These are phyloP conservation scores for Epirrhoe alternata DNA, from an alignment of 2,888 invertebrate species.

Conservation along the genomic window DNA sequence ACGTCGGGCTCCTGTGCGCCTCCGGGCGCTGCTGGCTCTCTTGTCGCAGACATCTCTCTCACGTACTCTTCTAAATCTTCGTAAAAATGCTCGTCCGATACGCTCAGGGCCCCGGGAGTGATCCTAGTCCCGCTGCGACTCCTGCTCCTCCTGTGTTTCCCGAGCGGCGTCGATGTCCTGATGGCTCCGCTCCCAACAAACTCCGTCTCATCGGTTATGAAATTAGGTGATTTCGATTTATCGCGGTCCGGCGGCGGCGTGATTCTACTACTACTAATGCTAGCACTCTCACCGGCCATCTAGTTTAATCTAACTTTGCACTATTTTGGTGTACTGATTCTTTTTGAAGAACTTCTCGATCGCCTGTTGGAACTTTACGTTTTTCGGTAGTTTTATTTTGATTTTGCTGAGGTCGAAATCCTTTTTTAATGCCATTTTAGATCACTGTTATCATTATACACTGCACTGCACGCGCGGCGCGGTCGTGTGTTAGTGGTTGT, in stretches of 20 bases:
- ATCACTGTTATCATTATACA: slow-evolving; percentile 72
- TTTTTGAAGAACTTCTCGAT: slow-evolving; percentile 78
- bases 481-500: slow-evolving; percentile 53
- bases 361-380: slow-evolving; percentile 73
- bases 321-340: slow-evolving; percentile 81
- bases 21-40: slow-evolving; percentile 52
- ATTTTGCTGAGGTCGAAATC: slow-evolving; percentile 78
- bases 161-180: slow-evolving; percentile 54
- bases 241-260: slow-evolving; percentile 65
- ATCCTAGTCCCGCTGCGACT: slow-evolving; percentile 72
- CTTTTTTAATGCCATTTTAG: slow-evolving; percentile 80
- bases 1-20: slow-evolving; percentile 85
- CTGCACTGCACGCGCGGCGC: slow-evolving; percentile 57
- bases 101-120: slow-evolving; percentile 64
- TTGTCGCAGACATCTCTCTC: slow-evolving; percentile 71
- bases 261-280: slow-evolving; percentile 70
- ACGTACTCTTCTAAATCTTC: slow-evolving; percentile 81
- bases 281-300: slow-evolving; percentile 80
- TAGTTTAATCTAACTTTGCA: slow-evolving; percentile 74
- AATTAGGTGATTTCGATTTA: slow-evolving; percentile 66
- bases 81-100: slow-evolving; percentile 77
- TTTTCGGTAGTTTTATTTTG: slow-evolving; percentile 67
- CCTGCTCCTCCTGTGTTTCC: slow-evolving; percentile 68
- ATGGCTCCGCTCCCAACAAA: slow-evolving; percentile 75
- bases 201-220: slow-evolving; percentile 73